These are phyloP conservation scores for Scrobipalpa atriplicella DNA, from an alignment of 2,888 invertebrate genomes.

Conservation along the genomic window DNA sequence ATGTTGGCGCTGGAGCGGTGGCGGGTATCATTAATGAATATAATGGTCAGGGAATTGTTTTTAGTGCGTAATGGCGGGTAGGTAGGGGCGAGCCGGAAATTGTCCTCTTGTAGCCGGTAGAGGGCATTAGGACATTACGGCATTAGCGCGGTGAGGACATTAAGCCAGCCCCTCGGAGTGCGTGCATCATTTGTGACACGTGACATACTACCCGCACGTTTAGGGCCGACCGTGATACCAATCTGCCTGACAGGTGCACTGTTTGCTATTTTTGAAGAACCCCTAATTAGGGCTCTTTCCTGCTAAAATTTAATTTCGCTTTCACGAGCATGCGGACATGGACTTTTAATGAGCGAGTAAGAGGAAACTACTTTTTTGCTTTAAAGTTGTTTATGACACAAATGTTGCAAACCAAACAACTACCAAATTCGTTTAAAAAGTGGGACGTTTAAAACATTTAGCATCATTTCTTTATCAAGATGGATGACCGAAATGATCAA, in stretches of 20 bases:
- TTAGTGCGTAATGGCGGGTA: constrained; percentile 70
- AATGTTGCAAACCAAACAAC: not conserved
- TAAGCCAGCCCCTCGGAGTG: constrained; percentile 56
- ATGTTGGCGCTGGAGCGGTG: constrained; percentile 51
- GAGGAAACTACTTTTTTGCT: constrained; percentile 7
- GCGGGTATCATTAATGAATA: constrained; percentile 67
- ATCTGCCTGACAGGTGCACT: constrained; percentile 35
- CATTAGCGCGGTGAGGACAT: constrained; percentile 58
- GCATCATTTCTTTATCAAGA: not conserved
- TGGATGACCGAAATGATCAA: constrained; percentile 37
- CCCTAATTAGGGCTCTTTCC: constrained; percentile 17
- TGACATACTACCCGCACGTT: constrained; percentile 53
- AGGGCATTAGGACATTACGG: constrained; percentile 65
- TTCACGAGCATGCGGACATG: not conserved
- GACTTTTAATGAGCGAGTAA: constrained; percentile 25
- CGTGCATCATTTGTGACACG: constrained; percentile 66
- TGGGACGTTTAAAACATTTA: constrained; percentile 48
- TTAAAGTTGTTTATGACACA: not conserved
- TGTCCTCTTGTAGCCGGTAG: constrained; percentile 68
- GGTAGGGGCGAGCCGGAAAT: constrained; percentile 77
- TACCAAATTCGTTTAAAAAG: constrained; percentile 37
- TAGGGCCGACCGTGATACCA: constrained; percentile 11
- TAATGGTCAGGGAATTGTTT: constrained; percentile 75
- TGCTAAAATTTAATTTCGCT: not conserved
- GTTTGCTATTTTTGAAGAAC: constrained; percentile 32